Evolutionary conservation across 2,113 vertebrate genomes (phyloP), one percentile per base, ranked within the genome.

Genomic region (Neogale vison): DNA sequence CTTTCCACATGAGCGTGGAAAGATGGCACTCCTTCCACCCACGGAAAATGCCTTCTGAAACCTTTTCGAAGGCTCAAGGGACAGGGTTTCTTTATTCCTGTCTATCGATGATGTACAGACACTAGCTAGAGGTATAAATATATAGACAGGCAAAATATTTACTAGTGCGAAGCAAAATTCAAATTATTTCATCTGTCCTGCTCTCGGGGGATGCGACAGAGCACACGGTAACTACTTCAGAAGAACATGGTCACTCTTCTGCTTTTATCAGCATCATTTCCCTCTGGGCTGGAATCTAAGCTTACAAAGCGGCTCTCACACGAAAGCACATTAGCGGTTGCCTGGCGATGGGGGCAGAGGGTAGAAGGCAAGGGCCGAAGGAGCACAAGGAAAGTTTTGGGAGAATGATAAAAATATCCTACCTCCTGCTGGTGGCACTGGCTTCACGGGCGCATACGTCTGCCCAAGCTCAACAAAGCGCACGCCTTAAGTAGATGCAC

Each of bases 231-330:
- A 92, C 81, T 72, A 52, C 23, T 81, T 90, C 63, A 71, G 74
- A 91, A 91, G 45, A 96, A 95, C 34, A 20, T 0, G 18, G 34
- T 9, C 67, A n/a, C 34, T 69, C 34, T 69, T n/a, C 67, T 69
- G 67, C n/a, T 20, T 69, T 20, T 20, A 88, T 71, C 87, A 90
- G 55, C 88, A 91, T 67, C 86, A 7, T 86, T 84, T 90, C 57
- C 95, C 76, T 84, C 36, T 89, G 93, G 57, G 76, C 15, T 97
- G 17, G 83, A 79, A 92, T 92, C 89, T 72, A 55, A 88, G 47
- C 63, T 92, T 93, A 77, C 31, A 79, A 94, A 86, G n/a, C 57
- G n/a, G 36, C 29, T 95, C 36, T 96, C 50, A 47, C 21, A 90
- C n/a, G 63, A 84, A 86, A 92, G 55, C 74, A 87, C 29, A 72